Percentiles rank a stretch among this genome's conserved stretches.
Conservation (phyloP, 2,113 vertebrate species). For the Hippoglossus stenolepis region DNA sequence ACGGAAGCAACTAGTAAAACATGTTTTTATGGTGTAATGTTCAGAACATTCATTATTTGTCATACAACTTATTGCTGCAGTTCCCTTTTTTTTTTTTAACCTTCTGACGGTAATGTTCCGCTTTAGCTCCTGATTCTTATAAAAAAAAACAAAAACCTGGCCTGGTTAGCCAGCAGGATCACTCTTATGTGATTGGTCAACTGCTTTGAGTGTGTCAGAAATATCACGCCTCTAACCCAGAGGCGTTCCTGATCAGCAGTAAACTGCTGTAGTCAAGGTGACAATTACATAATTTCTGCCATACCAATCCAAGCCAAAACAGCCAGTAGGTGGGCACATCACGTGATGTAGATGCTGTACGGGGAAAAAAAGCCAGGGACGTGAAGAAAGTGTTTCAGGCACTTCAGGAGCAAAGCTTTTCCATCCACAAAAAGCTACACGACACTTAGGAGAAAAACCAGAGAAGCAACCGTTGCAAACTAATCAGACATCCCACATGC, state of each 20-base stretch:
- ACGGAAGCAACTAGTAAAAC: too few relatives aligned
- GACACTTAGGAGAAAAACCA: too few relatives aligned
- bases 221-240: background rate
- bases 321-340: background rate
- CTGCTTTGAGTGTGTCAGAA: background rate
- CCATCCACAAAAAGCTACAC: too few relatives aligned
- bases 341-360: background rate
- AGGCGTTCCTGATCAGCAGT: background rate
- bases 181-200: background rate
- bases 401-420: too few relatives aligned
- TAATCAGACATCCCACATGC: background rate
- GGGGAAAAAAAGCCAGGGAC: too few relatives aligned
- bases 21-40: too few relatives aligned
- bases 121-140: background rate
- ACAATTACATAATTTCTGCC: background rate
- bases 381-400: too few relatives aligned
- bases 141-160: background rate
- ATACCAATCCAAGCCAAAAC: too few relatives aligned
- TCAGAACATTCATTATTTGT: background rate
- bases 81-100: background rate
- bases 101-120: background rate
- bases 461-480: too few relatives aligned
- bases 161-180: too few relatives aligned
- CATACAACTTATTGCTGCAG: background rate
- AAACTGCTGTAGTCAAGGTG: background rate